A percentile compares a stretch with the other conserved stretches of the same genome.
These are phyloP conservation scores for Eueremaeus valkanovi DNA, from an alignment of 2,888 invertebrate species.

Conservation along the genomic window DNA sequence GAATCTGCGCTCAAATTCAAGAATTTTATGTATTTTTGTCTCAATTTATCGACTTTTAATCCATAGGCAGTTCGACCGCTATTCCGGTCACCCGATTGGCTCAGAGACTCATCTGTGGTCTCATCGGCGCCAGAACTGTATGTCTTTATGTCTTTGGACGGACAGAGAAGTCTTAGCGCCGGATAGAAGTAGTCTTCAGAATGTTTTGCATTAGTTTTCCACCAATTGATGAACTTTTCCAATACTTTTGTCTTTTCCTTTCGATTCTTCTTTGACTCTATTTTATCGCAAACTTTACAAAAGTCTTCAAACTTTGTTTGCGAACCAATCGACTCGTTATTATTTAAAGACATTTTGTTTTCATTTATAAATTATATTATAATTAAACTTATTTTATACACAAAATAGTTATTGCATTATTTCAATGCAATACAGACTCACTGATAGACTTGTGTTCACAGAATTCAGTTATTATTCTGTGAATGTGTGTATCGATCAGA, in stretches of 20 bases:
- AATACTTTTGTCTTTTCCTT: constrained; percentile 53
- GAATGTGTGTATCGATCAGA: too few species aligned
- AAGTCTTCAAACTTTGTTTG: constrained; percentile 53
- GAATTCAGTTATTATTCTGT: too few species aligned
- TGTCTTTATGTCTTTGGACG: not conserved
- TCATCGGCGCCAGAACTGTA: not conserved
- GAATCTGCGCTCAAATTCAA: constrained; percentile 67
- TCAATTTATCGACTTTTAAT: constrained; percentile 57
- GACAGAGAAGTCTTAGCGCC: not conserved
- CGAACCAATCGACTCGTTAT: constrained; percentile 37
- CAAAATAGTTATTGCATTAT: too few species aligned
- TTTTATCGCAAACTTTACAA: constrained; percentile 60
- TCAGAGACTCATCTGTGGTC: not conserved
- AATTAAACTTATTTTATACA: too few species aligned
- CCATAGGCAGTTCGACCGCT: not conserved
- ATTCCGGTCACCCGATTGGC: not conserved
- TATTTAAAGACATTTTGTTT: too few species aligned
- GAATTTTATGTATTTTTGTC: constrained; percentile 66
- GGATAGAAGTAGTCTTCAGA: not conserved
- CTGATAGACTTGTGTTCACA: too few species aligned
- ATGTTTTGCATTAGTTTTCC: constrained; percentile 47
- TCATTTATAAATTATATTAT: too few species aligned
- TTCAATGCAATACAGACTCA: too few species aligned
- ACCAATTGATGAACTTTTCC: constrained; percentile 52
- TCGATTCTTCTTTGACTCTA: constrained; percentile 53